phyloP scores from a whole-genome alignment of 2,888 invertebrate genomes.

The Hydroisotoma schaefferi region DNA sequence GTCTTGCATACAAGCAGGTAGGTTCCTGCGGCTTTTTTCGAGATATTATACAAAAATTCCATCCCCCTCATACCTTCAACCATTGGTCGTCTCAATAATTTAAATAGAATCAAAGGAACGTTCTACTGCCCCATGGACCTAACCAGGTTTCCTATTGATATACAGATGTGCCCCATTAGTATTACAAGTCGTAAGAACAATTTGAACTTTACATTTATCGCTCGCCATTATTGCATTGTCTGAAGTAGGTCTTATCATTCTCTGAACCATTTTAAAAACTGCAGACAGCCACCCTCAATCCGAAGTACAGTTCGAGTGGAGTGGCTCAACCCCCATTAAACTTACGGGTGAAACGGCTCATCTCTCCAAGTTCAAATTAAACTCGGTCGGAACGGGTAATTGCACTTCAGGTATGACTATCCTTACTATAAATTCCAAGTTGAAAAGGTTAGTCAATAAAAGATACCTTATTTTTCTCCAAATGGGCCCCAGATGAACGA shows the following conservation, averaged over 20 bases:
- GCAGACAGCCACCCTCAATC: not conserved
- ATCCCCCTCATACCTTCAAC: conserved; percentile 1
- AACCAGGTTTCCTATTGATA: conserved; percentile 55
- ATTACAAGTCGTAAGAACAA: conserved; percentile 54
- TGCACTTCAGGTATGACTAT: conserved; percentile 1
- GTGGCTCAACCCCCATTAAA: not conserved
- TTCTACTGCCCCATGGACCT: conserved; percentile 55
- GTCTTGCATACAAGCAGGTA: not conserved
- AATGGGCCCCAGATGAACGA: conserved; percentile 28
- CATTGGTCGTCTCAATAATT: conserved; percentile 11
- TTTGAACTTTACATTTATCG: too few relatives aligned
- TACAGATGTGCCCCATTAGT: conserved; percentile 53
- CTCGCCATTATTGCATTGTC: too few relatives aligned
- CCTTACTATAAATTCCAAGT: too few relatives aligned
- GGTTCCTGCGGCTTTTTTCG: not conserved
- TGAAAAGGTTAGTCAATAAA: not conserved
- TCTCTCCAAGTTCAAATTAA: not conserved
- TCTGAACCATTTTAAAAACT: too few relatives aligned
- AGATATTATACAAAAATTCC: not conserved
- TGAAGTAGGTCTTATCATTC: too few relatives aligned
- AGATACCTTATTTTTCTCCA: too few relatives aligned
- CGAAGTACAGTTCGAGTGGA: not conserved
- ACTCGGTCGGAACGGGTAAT: not conserved
- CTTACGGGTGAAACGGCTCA: not conserved
- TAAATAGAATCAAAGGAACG: conserved; percentile 52